Evolutionary conservation across 2,797 vertebrate genomes (phyloP), one percentile per base, ranked within the genome.

Genomic region (Florisuga fusca): DNA sequence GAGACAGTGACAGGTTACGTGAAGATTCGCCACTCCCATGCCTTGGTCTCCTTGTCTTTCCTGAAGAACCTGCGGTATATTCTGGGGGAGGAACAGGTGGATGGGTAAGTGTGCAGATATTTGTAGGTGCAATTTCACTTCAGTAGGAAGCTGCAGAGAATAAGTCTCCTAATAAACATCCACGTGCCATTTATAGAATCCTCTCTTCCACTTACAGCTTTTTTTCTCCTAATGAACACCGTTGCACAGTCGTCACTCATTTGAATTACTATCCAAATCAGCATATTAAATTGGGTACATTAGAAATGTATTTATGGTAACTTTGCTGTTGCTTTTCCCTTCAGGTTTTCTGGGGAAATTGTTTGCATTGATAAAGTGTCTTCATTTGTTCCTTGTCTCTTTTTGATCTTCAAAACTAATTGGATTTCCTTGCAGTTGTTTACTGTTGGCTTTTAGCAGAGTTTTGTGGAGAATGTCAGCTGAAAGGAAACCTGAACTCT

Each of bases 11-110:
- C 98, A 0, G 99, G 99, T 72, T 99, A 99, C 3, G 99, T 99
- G 97, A 99, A 99, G 98, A 99, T 99, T 88, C 99, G 98, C 34
- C 99, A 99, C 96, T 99, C 99, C 48, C 99, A 99, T 25, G 99
- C 99, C 1, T 97, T 99, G 89, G 98, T 99, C 79, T 99, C 99
- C 6, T 97, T 99, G 92, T 99, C 99, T 62, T 99, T 99, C 96
- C 97, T 99, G 93, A 99, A 99, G 97, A 99, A 98, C 90, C 98
- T 99, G 77, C 98, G 99, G 48, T 98, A 99, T 95, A 99, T 99
- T 97, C 93, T 99, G 54, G 99, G 99, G 78, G 98, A 99, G 93
- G 98, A 99, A 3, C 99, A 99, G 84, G 97, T 98, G 12, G 99
- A 99, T 0, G 98, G 99, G 99, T 99, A 97, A 96, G 98, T 82